phyloP scores from a whole-genome alignment of 2,888 invertebrate species.

The Noctua janthe region DNA sequence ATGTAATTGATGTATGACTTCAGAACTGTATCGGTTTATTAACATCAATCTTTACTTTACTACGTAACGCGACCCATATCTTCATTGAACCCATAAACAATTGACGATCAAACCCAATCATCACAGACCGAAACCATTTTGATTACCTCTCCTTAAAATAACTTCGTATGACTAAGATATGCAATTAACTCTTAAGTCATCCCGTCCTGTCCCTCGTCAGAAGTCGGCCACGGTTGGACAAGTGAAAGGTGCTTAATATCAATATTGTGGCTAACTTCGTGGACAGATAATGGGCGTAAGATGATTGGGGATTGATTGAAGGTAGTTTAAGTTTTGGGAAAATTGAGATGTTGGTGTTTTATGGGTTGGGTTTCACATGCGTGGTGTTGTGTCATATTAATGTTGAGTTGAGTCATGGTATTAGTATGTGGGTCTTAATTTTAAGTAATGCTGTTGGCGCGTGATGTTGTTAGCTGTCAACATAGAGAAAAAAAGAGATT shows the following conservation, averaged over 20 bases:
- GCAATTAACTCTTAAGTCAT: constrained; percentile 26
- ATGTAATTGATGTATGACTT: background rate
- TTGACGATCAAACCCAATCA: background rate
- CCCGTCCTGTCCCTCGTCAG: constrained; percentile 22
- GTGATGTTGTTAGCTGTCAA: background rate
- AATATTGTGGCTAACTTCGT: constrained; percentile 45
- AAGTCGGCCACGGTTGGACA: constrained; percentile 14
- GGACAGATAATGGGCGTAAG: constrained; percentile 18
- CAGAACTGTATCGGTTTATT: background rate
- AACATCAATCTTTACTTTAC: background rate
- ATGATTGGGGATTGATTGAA: background rate
- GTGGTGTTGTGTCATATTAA: background rate
- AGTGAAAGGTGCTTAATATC: constrained; percentile 31
- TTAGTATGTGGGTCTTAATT: background rate
- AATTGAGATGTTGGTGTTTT: background rate
- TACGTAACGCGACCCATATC: too few relatives aligned
- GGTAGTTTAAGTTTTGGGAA: background rate
- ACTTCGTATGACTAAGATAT: constrained; percentile 17
- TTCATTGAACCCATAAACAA: background rate
- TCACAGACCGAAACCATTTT: background rate
- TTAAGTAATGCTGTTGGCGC: background rate
- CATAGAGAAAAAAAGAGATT: background rate
- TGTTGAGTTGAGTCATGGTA: background rate
- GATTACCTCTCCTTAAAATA: constrained; percentile 10
- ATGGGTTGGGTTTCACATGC: background rate